phyloP scores from a whole-genome alignment of 2,888 invertebrate species.

The Lasioglossum morio region DNA sequence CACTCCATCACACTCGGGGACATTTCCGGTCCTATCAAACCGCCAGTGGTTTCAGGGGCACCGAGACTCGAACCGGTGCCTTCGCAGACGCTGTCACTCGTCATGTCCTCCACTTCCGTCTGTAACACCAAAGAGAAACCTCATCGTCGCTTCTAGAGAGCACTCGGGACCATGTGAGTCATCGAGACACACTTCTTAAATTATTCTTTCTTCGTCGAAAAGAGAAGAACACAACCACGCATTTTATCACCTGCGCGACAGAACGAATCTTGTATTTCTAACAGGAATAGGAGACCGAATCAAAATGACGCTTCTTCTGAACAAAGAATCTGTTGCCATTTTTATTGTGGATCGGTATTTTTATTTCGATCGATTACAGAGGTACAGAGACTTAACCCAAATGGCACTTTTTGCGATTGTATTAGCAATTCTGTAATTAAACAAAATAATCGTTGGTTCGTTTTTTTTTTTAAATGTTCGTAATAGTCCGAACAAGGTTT shows the following conservation, averaged over 20 bases:
- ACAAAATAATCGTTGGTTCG: too few species aligned
- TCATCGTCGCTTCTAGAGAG: slow-evolving; percentile 9
- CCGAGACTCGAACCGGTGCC: slow-evolving; percentile 72
- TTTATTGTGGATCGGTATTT: too few species aligned
- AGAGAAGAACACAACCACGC: not conserved
- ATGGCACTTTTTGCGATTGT: not conserved
- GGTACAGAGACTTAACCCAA: too few species aligned
- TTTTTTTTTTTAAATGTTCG: too few species aligned
- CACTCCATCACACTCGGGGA: slow-evolving; percentile 89
- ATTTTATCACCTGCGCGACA: not conserved
- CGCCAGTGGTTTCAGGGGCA: slow-evolving; percentile 64
- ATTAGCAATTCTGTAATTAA: too few species aligned
- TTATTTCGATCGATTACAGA: too few species aligned
- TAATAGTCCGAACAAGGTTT: too few species aligned
- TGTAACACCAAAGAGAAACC: slow-evolving; percentile 53
- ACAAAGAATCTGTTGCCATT: too few species aligned
- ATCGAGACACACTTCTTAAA: not conserved
- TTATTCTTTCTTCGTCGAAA: not conserved
- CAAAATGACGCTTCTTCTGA: not conserved
- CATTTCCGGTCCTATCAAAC: slow-evolving; percentile 88
- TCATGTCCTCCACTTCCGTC: slow-evolving; percentile 81
- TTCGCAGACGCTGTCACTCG: slow-evolving; percentile 77
- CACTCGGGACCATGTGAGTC: not conserved
- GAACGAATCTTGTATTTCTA: not conserved
- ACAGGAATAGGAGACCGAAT: not conserved